phyloP scores from a whole-genome alignment of 2,113 vertebrate species.

The Ictalurus furcatus region DNA sequence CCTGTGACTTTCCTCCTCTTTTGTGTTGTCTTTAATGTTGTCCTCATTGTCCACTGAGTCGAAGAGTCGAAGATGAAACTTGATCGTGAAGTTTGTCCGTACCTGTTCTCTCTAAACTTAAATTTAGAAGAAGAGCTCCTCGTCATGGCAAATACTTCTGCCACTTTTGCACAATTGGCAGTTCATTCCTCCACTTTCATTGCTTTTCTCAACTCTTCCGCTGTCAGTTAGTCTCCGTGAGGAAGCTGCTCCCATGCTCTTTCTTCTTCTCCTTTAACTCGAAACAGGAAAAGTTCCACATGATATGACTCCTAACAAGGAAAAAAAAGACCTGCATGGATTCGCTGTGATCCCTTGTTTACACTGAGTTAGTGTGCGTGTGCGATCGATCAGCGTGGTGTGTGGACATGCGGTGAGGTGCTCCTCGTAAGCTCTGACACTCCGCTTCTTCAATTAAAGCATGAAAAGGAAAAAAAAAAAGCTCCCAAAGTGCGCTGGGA shows the following conservation, averaged over 20 bases:
- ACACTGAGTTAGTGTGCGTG: constrained; percentile 47
- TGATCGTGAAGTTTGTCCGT: constrained; percentile 28
- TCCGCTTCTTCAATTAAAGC: constrained; percentile 60
- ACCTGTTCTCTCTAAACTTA: not conserved
- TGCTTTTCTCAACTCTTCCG: constrained; percentile 29
- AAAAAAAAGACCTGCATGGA: constrained; percentile 31
- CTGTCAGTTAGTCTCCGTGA: constrained; percentile 29
- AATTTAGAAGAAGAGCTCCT: constrained; percentile 10
- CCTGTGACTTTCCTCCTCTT: constrained; percentile 57
- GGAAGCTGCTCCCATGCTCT: not conserved
- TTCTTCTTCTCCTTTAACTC: constrained; percentile 28
- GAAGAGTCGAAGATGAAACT: constrained; percentile 41
- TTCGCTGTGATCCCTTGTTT: constrained; percentile 47
- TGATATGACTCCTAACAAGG: constrained; percentile 39
- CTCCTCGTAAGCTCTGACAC: constrained; percentile 58
- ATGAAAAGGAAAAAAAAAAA: constrained; percentile 34
- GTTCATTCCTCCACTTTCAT: constrained; percentile 26
- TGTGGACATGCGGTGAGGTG: constrained; percentile 43
- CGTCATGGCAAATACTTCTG: constrained; percentile 22
- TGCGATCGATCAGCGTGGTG: constrained; percentile 22
- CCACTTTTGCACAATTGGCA: constrained; percentile 40
- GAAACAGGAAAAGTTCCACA: constrained; percentile 49
- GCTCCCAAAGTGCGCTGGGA: constrained; percentile 42
- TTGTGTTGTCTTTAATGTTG: constrained; percentile 35
- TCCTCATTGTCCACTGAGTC: constrained; percentile 38